A percentile compares a stretch with the other conserved stretches of the same genome.
phyloP scores from a whole-genome alignment of 2,888 invertebrate genomes.

The Leptinotarsa haldemani region DNA sequence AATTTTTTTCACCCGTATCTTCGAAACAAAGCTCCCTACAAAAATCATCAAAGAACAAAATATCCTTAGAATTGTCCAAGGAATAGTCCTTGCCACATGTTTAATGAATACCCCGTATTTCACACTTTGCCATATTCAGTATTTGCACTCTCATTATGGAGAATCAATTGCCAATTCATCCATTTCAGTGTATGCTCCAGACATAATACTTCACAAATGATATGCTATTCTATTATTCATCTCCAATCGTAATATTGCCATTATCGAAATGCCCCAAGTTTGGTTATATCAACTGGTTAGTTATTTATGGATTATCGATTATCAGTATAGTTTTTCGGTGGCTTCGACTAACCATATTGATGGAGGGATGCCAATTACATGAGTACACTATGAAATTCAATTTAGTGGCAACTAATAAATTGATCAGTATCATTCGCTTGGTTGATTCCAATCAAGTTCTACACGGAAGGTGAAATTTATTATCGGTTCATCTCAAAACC shows the following conservation, averaged over 20 bases:
- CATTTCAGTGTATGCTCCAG: constrained; percentile 52
- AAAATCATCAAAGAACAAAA: too few species aligned
- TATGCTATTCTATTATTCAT: constrained; percentile 57
- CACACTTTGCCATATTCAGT: too few species aligned
- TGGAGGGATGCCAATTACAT: constrained; percentile 63
- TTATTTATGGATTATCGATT: constrained; percentile 58
- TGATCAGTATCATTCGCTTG: neutral
- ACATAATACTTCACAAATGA: constrained; percentile 49
- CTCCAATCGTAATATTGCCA: constrained; percentile 64
- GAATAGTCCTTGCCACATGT: too few species aligned
- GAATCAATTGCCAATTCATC: neutral
- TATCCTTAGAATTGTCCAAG: too few species aligned
- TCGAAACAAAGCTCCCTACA: too few species aligned
- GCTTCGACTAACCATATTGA: constrained; percentile 60
- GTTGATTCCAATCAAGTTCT: neutral
- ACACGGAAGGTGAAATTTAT: neutral
- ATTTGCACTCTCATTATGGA: too few species aligned
- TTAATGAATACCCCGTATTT: too few species aligned
- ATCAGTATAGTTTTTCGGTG: constrained; percentile 59
- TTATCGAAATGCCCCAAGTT: constrained; percentile 61
- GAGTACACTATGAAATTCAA: constrained; percentile 51
- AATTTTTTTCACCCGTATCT: too few species aligned
- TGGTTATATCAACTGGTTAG: constrained; percentile 56
- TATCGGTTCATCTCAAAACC: constrained; percentile 23
- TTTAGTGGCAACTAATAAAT: neutral